Percentiles rank a stretch among this genome's conserved stretches.
phyloP scores from a whole-genome alignment of 2,888 invertebrate genomes.

The Lasioglossum zephyrum region DNA sequence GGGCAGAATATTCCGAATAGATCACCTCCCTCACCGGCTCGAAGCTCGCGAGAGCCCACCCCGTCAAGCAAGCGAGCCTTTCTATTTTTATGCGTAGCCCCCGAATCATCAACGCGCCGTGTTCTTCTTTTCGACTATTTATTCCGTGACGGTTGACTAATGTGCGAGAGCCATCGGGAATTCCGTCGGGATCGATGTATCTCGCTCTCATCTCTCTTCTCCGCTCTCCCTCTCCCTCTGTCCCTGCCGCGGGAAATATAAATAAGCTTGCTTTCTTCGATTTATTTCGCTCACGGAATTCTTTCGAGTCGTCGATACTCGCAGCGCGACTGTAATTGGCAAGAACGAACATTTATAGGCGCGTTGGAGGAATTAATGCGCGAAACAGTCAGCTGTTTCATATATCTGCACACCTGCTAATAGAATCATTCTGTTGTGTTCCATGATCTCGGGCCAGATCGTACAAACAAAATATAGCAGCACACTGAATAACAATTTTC shows the following conservation, averaged over 20 bases:
- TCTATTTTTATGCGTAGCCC: conserved; percentile 62
- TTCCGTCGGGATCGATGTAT: conserved; percentile 57
- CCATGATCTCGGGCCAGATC: background rate
- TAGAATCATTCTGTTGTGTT: background rate
- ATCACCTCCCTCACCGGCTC: conserved; percentile 58
- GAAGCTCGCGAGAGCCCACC: conserved; percentile 37
- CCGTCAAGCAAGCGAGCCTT: conserved; percentile 17
- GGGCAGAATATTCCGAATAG: conserved; percentile 68
- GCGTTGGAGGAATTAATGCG: background rate
- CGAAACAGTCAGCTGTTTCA: background rate
- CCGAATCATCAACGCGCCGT: conserved; percentile 55
- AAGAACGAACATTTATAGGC: background rate
- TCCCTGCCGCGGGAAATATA: background rate
- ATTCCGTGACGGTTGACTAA: conserved; percentile 66
- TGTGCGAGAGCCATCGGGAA: conserved; percentile 57
- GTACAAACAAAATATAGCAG: background rate
- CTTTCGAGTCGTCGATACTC: conserved; percentile 17
- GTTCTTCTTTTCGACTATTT: conserved; percentile 55
- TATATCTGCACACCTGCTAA: background rate
- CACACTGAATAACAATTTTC: background rate
- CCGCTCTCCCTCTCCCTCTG: background rate
- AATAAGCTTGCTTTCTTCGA: background rate
- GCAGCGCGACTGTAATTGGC: background rate
- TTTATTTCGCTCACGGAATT: background rate
- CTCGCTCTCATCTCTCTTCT: conserved; percentile 1